A percentile compares a stretch with the other conserved stretches of the same genome.
These are phyloP conservation scores for Pelecanus crispus DNA, from an alignment of 2,113 vertebrate genomes.

Conservation along the genomic window DNA sequence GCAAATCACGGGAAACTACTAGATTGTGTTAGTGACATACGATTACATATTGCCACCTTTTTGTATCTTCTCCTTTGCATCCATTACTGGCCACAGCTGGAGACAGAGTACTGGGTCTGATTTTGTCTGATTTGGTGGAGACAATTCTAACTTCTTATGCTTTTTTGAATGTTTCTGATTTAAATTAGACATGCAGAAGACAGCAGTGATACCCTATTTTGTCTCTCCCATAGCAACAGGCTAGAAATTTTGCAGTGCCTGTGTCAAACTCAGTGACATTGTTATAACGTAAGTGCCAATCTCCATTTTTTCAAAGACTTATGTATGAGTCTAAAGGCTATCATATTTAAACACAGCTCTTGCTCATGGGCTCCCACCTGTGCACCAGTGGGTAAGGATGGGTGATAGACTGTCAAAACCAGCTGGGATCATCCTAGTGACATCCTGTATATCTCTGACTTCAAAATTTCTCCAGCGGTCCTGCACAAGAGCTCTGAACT, in stretches of 20 bases:
- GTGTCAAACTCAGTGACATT: background rate
- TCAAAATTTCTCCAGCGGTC: background rate
- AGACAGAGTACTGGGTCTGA: background rate
- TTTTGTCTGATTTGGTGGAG: background rate
- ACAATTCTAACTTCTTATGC: background rate
- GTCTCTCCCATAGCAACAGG: background rate
- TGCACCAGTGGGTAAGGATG: background rate
- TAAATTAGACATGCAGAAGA: background rate
- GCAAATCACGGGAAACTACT: background rate
- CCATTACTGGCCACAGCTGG: background rate
- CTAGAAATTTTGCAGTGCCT: background rate
- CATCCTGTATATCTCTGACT: background rate
- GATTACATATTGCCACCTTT: background rate
- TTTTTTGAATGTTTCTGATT: background rate
- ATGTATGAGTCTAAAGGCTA: background rate
- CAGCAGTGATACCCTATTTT: background rate
- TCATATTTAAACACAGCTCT: background rate
- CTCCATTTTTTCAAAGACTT: background rate
- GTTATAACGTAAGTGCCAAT: background rate
- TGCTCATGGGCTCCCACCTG: background rate
- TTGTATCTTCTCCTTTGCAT: background rate
- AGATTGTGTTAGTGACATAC: background rate
- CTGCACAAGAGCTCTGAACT: background rate
- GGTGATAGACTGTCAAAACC: background rate
- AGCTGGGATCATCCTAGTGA: background rate